Evolutionary conservation across 2,888 invertebrate species (phyloP).

Genomic region (Pristionchus fissidentatus): DNA sequence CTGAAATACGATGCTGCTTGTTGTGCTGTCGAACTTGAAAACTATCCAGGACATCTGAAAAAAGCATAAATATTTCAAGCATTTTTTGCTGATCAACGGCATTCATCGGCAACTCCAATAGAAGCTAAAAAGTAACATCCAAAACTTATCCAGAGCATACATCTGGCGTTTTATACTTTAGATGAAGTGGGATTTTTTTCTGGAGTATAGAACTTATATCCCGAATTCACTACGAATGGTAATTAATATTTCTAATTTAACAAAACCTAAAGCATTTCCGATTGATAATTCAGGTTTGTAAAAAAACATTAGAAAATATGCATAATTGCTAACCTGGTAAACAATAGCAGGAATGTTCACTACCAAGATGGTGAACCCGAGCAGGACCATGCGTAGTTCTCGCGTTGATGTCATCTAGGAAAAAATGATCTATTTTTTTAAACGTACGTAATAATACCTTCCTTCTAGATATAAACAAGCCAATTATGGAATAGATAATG

Average conservation of each 20-base stretch:
- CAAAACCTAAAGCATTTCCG: too few species aligned
- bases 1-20: neutral
- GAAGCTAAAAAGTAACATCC: too few species aligned
- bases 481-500: neutral
- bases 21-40: too few species aligned
- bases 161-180: too few species aligned
- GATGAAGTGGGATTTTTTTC: too few species aligned
- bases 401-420: too few species aligned
- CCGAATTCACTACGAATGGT: too few species aligned
- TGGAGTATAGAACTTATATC: too few species aligned
- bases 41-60: too few species aligned
- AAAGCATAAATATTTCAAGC: neutral
- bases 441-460: neutral
- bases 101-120: neutral
- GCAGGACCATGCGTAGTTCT: neutral
- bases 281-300: neutral
- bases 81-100: neutral
- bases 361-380: neutral
- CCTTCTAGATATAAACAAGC: neutral
- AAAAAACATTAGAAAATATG: neutral
- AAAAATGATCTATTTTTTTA: neutral
- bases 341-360: neutral
- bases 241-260: too few species aligned
- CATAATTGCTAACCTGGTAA: neutral
- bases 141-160: too few species aligned